phyloP scores from a whole-genome alignment of 2,888 invertebrate genomes.

The Himalopsyche japonica region DNA sequence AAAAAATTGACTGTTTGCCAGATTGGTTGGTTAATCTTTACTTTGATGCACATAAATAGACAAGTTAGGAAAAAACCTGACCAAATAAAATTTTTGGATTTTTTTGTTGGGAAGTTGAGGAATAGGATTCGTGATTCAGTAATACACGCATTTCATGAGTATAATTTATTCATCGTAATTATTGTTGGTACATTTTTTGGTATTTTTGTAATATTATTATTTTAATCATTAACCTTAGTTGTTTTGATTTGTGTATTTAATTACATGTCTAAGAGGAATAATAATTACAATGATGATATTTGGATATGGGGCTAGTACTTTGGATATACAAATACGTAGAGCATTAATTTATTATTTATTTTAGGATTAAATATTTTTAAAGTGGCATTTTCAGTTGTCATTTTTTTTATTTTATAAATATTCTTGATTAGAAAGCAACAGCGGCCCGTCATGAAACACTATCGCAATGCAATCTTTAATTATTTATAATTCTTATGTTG shows the following conservation, averaged over 20 bases:
- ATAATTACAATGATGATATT: conserved; percentile 40
- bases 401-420: conserved; percentile 14
- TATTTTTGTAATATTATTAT: conserved; percentile 40
- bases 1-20: too few relatives aligned
- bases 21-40: too few relatives aligned
- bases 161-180: conserved; percentile 41
- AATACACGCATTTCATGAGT: conserved; percentile 30
- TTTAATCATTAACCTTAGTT: conserved; percentile 41
- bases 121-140: neutral
- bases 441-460: conserved; percentile 38
- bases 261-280: conserved; percentile 40
- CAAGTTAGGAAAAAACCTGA: too few relatives aligned
- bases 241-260: conserved; percentile 38
- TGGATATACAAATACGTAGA: conserved; percentile 40
- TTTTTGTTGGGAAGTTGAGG: neutral
- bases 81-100: too few relatives aligned
- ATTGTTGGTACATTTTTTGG: conserved; percentile 40
- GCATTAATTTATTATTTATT: conserved; percentile 15
- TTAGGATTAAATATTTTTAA: conserved; percentile 28
- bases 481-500: conserved; percentile 15
- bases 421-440: conserved; percentile 22
- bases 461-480: conserved; percentile 23
- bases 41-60: too few relatives aligned
- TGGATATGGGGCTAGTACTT: conserved; percentile 40
- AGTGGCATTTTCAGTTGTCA: conserved; percentile 26